Percentiles rank a stretch among this genome's conserved stretches.
Evolutionary conservation across 2,797 vertebrate genomes (phyloP).

Genomic region (Cryptoblepharus egeriae): DNA sequence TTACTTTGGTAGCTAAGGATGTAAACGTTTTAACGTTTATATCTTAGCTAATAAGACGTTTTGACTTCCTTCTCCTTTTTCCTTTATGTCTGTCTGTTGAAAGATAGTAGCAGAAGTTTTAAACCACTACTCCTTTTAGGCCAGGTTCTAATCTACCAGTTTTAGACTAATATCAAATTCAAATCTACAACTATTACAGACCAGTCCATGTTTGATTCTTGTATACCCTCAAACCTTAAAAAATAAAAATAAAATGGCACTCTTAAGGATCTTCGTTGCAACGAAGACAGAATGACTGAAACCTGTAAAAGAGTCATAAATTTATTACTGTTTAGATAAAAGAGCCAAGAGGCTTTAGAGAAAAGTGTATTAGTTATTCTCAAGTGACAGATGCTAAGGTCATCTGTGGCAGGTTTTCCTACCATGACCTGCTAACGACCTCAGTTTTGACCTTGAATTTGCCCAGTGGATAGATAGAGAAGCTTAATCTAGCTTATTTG

Average conservation of each 20-base stretch:
- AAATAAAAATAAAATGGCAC: not conserved
- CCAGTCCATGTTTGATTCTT: not conserved
- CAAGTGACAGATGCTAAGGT: constrained; percentile 33
- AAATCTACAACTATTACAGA: not conserved
- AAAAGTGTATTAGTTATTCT: constrained; percentile 51
- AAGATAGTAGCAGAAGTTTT: not conserved
- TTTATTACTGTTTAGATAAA: constrained; percentile 61
- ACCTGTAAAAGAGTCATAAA: constrained; percentile 11
- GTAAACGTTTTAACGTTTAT: too few species aligned
- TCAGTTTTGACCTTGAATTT: constrained; percentile 61
- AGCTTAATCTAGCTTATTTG: constrained; percentile 44
- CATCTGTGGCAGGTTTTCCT: constrained; percentile 52
- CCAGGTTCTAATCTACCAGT: not conserved
- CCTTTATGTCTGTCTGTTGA: not conserved
- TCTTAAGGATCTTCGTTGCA: not conserved
- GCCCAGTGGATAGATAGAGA: constrained; percentile 39
- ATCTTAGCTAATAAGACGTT: too few species aligned
- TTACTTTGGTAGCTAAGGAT: too few species aligned
- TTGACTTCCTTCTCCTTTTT: not conserved
- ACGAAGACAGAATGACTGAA: not conserved
- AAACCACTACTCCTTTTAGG: not conserved
- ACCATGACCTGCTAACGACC: constrained; percentile 56
- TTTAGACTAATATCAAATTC: not conserved
- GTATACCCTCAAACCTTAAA: not conserved
- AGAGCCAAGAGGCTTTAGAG: constrained; percentile 58